Percentiles rank a stretch among this genome's conserved stretches.
phyloP scores from a whole-genome alignment of 2,888 invertebrate species.

The Synanthedon vespiformis region DNA sequence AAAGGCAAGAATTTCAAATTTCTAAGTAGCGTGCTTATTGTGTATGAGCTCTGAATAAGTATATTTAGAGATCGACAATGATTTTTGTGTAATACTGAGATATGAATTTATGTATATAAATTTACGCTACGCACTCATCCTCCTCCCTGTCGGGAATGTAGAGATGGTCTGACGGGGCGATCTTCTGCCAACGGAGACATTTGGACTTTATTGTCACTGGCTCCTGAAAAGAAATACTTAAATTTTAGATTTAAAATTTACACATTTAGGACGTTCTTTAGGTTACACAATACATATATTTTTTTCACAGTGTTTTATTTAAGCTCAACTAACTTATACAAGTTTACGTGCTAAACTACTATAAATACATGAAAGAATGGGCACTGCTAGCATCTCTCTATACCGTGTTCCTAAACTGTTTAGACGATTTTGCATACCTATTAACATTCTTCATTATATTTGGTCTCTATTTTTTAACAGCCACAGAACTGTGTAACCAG shows the following conservation, averaged over 20 bases:
- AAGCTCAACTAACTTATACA: background rate
- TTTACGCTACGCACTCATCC: constrained; percentile 23
- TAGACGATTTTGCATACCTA: too few species aligned
- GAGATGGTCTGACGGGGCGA: constrained; percentile 54
- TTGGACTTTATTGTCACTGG: constrained; percentile 58
- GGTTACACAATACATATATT: background rate
- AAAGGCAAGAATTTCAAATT: background rate
- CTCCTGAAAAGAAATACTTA: constrained; percentile 31
- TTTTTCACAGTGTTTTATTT: background rate
- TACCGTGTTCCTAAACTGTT: too few species aligned
- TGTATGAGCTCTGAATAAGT: background rate
- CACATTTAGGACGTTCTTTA: too few species aligned
- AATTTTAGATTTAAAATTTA: too few species aligned
- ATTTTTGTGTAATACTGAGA: background rate
- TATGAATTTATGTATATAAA: background rate
- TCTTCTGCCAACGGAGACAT: constrained; percentile 53
- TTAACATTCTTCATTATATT: too few species aligned
- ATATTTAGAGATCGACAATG: too few species aligned
- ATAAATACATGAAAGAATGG: too few species aligned
- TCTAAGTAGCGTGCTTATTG: background rate
- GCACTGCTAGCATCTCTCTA: too few species aligned
- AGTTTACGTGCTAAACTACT: too few species aligned
- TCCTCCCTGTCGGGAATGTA: constrained; percentile 39
- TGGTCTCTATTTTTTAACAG: too few species aligned
- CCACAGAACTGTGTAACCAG: too few species aligned